Evolutionary conservation across 1,140 invertebrate species (phyloP).

Genomic region (Helicoverpa armigera): DNA sequence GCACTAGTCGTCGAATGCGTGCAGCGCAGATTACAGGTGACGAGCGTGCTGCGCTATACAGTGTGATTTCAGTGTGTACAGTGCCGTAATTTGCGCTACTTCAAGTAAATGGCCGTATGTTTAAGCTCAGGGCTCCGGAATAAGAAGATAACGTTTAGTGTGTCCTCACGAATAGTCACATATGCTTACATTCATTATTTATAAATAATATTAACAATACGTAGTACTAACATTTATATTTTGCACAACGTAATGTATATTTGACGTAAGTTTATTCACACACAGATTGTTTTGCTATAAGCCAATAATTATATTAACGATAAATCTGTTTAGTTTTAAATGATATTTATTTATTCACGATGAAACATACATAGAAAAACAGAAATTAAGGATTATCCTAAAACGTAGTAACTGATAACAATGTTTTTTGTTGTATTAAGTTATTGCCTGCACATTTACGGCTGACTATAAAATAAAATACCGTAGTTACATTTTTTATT

Average conservation of each 20-base stretch:
- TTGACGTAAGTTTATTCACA: neutral
- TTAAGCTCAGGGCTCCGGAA: constrained; percentile 5
- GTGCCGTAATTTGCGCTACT: neutral
- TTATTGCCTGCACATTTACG: neutral
- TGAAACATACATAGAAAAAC: neutral
- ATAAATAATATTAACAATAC: constrained; percentile 39
- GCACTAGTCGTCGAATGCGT: neutral
- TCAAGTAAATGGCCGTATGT: constrained; percentile 1
- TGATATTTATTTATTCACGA: constrained; percentile 1
- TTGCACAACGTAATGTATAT: constrained; percentile 37
- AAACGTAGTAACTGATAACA: neutral
- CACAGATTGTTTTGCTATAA: constrained; percentile 5
- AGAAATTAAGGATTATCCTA: constrained; percentile 10
- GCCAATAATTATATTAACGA: constrained; percentile 21
- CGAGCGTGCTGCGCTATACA: no score
- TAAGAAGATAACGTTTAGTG: neutral
- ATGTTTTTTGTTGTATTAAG: neutral
- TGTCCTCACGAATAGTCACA: constrained; percentile 13
- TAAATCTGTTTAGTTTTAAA: constrained; percentile 11
- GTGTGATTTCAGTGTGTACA: constrained; percentile 10
- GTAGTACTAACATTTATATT: constrained; percentile 33
- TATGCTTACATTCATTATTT: constrained; percentile 14
- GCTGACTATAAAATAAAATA: no score
- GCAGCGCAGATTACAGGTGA: neutral
- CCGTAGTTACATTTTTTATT: no score